Evolutionary conservation across 2,888 invertebrate genomes (phyloP).

Genomic region (Ptilodon capucinus): DNA sequence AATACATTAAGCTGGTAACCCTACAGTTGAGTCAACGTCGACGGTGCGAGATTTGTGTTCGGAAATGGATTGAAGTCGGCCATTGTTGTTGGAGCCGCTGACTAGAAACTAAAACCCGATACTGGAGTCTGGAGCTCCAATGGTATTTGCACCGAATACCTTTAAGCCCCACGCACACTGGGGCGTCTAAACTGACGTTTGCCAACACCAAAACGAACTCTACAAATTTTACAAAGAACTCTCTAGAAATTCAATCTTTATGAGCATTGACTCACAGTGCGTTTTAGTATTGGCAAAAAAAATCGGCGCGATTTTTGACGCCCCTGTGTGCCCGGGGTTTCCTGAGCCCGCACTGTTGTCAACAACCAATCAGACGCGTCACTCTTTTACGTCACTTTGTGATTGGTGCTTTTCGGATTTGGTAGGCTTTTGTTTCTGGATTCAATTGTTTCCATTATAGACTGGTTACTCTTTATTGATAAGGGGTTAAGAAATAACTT

Average conservation of each 20-base stretch:
- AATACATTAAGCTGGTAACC: neutral
- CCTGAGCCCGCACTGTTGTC: conserved; percentile 33
- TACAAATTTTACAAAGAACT: too few relatives aligned
- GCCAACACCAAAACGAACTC: too few relatives aligned
- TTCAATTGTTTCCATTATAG: neutral
- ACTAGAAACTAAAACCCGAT: conserved; percentile 54
- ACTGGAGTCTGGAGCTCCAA: conserved; percentile 41
- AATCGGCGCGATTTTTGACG: too few relatives aligned
- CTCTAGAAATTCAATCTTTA: too few relatives aligned
- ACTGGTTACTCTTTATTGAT: neutral
- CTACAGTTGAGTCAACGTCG: conserved; percentile 49
- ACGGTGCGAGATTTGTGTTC: conserved; percentile 63
- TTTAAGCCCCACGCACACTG: too few relatives aligned
- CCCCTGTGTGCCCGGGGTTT: too few relatives aligned
- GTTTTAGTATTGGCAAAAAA: too few relatives aligned
- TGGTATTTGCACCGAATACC: conserved; percentile 41
- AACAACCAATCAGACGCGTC: conserved; percentile 36
- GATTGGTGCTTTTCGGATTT: neutral
- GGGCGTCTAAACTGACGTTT: too few relatives aligned
- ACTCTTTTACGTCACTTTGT: conserved; percentile 12
- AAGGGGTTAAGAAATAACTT: neutral
- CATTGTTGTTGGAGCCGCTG: conserved; percentile 60
- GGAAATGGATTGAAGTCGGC: conserved; percentile 67
- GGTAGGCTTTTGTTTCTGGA: neutral
- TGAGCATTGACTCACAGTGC: too few relatives aligned